These are phyloP conservation scores for Tragelaphus strepsiceros DNA, from an alignment of 2,113 vertebrate genomes.

Conservation along the genomic window DNA sequence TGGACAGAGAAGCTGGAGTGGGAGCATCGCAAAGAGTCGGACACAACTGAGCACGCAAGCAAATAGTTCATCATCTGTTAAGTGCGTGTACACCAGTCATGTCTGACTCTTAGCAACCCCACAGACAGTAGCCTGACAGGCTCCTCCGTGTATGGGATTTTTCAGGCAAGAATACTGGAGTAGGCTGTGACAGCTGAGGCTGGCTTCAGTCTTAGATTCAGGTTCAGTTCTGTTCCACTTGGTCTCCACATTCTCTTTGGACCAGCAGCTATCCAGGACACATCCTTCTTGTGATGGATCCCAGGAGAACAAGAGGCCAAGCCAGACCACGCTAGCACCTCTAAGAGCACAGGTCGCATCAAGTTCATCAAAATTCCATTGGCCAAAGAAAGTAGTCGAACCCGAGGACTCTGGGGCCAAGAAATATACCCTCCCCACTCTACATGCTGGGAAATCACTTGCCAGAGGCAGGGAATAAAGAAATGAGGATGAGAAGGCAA, in stretches of 20 bases:
- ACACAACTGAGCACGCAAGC: neutral
- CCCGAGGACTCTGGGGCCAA: neutral
- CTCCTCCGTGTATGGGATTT: neutral
- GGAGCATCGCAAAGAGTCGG: rapidly evolving
- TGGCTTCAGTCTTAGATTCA: neutral
- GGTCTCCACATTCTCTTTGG: neutral
- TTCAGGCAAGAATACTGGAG: neutral
- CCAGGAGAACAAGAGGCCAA: neutral
- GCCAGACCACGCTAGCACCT: neutral
- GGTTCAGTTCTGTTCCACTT: neutral
- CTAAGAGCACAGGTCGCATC: neutral
- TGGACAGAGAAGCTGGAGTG: neutral
- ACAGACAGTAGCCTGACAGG: neutral
- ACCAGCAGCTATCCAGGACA: neutral
- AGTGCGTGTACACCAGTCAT: rapidly evolving
- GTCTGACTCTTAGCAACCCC: neutral
- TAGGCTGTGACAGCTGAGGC: neutral
- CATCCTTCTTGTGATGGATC: neutral
- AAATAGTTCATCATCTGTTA: neutral
- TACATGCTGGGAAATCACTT: too few relatives aligned
- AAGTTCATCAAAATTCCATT: neutral
- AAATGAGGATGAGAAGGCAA: neutral
- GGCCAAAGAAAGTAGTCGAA: neutral
- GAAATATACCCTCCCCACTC: rapidly evolving
- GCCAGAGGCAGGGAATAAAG: neutral